Conservation (phyloP, 2,797 vertebrate genomes). For the Emydoidea blandingii region DNA sequence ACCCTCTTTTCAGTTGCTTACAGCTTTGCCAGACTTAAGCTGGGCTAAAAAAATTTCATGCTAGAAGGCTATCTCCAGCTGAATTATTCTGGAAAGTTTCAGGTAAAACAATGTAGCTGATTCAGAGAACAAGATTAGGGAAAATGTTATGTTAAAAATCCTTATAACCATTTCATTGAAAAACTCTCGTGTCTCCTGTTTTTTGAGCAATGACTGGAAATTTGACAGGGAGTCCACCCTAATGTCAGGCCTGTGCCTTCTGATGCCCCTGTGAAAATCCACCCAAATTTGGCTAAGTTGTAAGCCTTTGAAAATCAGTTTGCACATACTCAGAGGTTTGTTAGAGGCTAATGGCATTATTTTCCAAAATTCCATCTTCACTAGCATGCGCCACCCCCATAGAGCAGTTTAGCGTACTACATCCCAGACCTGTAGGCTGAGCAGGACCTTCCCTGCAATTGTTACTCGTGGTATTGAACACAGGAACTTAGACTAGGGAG, state of each 20-base stretch:
- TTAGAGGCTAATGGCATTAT: background rate
- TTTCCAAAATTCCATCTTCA: background rate
- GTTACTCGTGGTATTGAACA: background rate
- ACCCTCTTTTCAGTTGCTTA: background rate
- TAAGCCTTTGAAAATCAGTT: background rate
- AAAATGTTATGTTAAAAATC: background rate
- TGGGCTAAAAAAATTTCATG: background rate
- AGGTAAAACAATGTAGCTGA: background rate
- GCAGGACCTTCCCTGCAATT: background rate
- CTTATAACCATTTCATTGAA: background rate
- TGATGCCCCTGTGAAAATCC: background rate
- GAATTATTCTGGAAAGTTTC: slow-evolving; percentile 8
- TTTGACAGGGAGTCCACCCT: background rate
- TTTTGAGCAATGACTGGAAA: background rate
- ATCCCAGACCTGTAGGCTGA: background rate
- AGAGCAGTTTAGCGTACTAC: background rate
- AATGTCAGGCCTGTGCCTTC: background rate
- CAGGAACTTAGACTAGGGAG: background rate
- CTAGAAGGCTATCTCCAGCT: background rate
- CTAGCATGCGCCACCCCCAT: background rate
- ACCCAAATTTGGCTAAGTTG: background rate
- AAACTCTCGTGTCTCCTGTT: background rate
- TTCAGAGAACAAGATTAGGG: background rate
- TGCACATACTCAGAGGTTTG: background rate
- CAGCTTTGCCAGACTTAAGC: background rate